Evolutionary conservation across 2,113 vertebrate species (phyloP).

Genomic region (Python bivittatus): DNA sequence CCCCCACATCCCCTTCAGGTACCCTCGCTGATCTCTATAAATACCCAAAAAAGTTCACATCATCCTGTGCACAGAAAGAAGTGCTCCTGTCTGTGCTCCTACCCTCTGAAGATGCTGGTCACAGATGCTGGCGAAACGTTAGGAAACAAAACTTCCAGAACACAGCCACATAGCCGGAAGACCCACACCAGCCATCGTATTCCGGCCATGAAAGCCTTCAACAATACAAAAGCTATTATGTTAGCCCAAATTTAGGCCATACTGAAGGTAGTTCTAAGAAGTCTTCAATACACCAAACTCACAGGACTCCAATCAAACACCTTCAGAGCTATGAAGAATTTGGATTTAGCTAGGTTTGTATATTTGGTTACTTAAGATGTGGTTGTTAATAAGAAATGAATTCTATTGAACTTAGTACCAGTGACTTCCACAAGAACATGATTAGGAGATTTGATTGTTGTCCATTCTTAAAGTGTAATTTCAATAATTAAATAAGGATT

Average conservation of each 20-base stretch:
- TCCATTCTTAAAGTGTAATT: neutral
- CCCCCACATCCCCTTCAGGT: too few species aligned
- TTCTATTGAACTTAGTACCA: neutral
- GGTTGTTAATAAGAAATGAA: neutral
- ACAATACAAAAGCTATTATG: too few species aligned
- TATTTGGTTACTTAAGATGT: neutral
- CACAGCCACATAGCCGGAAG: too few species aligned
- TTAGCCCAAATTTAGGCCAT: neutral
- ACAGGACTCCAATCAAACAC: neutral
- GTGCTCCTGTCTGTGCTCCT: too few species aligned
- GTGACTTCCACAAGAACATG: neutral
- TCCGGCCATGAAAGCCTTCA: too few species aligned
- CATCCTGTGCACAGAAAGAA: too few species aligned
- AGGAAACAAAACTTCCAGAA: too few species aligned
- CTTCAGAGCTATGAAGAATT: neutral
- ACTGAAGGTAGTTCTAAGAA: neutral
- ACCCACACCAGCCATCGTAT: too few species aligned
- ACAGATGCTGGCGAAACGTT: too few species aligned
- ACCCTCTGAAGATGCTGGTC: too few species aligned
- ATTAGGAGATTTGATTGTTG: neutral
- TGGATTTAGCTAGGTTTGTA: neutral
- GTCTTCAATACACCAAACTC: neutral
- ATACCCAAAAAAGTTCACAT: too few species aligned
- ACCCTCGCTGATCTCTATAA: too few species aligned
- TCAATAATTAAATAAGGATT: neutral